Evolutionary conservation across 2,888 invertebrate species (phyloP).

Genomic region (Conchocele bisecta): DNA sequence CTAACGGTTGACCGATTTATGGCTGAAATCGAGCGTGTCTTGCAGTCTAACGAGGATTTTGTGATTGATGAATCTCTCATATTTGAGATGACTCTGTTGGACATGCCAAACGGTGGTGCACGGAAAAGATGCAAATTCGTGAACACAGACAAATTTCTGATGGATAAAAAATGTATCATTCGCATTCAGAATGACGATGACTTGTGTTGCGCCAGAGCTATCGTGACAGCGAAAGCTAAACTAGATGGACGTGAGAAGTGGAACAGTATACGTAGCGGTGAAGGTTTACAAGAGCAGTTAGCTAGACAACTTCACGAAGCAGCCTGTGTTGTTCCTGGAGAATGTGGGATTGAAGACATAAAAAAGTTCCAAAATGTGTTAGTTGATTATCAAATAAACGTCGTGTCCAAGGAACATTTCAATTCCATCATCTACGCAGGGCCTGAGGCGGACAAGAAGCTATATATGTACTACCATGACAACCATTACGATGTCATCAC

Average conservation of each 20-base stretch:
- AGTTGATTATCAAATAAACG: constrained; percentile 25
- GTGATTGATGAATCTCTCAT: constrained; percentile 41
- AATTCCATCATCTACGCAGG: constrained; percentile 47
- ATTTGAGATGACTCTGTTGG: constrained; percentile 43
- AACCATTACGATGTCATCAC: constrained; percentile 54
- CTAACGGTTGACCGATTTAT: constrained; percentile 20
- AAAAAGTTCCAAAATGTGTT: constrained; percentile 36
- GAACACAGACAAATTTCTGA: constrained; percentile 33
- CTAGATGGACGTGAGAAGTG: constrained; percentile 37
- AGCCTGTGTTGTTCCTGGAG: constrained; percentile 29
- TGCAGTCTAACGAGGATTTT: constrained; percentile 31
- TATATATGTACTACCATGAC: constrained; percentile 47
- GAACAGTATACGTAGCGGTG: constrained; percentile 42
- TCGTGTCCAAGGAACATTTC: constrained; percentile 51
- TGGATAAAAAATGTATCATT: constrained; percentile 43
- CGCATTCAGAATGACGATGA: constrained; percentile 46
- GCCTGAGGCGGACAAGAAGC: constrained; percentile 41
- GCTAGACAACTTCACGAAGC: constrained; percentile 32
- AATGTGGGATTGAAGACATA: constrained; percentile 48
- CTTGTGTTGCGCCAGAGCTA: constrained; percentile 47
- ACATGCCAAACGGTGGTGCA: constrained; percentile 23
- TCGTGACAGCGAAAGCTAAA: constrained; percentile 50
- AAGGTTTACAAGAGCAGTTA: constrained; percentile 32
- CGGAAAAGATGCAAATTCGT: constrained; percentile 31
- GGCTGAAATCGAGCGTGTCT: constrained; percentile 27